Evolutionary conservation across 2,797 vertebrate genomes (phyloP), one percentile per base, ranked within the genome.

Genomic region (Parauchenoglanis punctatus): DNA sequence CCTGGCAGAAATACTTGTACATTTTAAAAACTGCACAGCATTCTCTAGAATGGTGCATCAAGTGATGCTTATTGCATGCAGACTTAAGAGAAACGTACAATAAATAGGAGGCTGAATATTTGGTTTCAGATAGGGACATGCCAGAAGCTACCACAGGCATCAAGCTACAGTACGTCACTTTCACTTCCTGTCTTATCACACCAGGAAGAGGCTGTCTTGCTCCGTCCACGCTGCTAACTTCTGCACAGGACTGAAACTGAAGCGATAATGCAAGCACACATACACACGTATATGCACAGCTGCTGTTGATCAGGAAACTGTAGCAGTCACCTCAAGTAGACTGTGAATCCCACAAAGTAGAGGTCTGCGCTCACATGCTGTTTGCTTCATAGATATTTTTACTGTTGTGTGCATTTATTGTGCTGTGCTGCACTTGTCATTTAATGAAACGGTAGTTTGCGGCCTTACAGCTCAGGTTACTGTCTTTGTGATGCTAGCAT

Each of bases 181-280:
- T 87, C 87, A 61, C 40, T 85, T 84, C 82, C 83, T 87, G 63
- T 84, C 87, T 81, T 85, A 68, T 87, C 52, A 80, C n/a, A 81
- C 35, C 83, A 87, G 75, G 72, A 85, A 81, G 87, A 61, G n/a
- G 49, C 28, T 35, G 67, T 75, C 58, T n/a, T 28, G 2, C 73
- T 67, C 28, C 46, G 31, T 56, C 31, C 18, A n/a, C 12, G 8
- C 61, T 58, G 25, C 68, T 54, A 40, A 35, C 44, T 76, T 83
- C 54, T 82, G 86, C 58, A 61, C 56, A 75, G 23, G 44, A 20
- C n/a, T 44, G 58, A 83, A 76, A 83, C 86, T 31, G 44, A 61
- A 77, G 35, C 23, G 40, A 65, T 65, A 77, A 61, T 31, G 52
- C 46, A 31, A 70, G 23, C 31, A 18, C 17, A 0, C 86, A 82